phyloP scores from a whole-genome alignment of 2,113 vertebrate genomes.

The Onychorhynchus coronatus region DNA sequence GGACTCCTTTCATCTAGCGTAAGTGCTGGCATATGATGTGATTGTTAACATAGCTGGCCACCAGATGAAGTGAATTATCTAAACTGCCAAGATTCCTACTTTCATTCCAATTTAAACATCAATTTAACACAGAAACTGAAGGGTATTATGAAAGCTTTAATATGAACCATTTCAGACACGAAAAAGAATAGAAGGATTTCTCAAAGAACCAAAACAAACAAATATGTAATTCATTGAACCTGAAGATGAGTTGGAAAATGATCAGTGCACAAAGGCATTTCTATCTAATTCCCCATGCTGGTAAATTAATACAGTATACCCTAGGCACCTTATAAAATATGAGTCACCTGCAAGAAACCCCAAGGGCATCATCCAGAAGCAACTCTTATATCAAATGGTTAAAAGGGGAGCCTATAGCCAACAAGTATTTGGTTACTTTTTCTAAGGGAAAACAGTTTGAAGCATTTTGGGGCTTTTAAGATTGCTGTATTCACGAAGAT shows the following conservation, averaged over 20 bases:
- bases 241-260: constrained; percentile 40
- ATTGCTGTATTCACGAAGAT: not conserved
- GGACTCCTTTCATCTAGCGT: constrained; percentile 77
- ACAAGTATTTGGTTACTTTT: not conserved
- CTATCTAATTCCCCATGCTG: not conserved
- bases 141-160: constrained; percentile 78
- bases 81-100: constrained; percentile 77
- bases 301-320: not conserved
- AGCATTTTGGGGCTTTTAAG: not conserved
- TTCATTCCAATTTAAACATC: constrained; percentile 82
- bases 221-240: constrained; percentile 56
- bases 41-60: constrained; percentile 83
- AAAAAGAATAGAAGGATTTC: constrained; percentile 55
- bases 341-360: not conserved
- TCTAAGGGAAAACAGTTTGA: not conserved
- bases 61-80: constrained; percentile 84
- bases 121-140: constrained; percentile 79
- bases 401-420: not conserved
- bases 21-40: constrained; percentile 77
- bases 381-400: not conserved
- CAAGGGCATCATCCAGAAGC: not conserved
- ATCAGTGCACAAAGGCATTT: not conserved
- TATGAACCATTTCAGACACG: constrained; percentile 71
- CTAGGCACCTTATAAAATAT: not conserved
- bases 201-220: constrained; percentile 56